A percentile compares a stretch with the other conserved stretches of the same genome.
phyloP scores from a whole-genome alignment of 2,113 vertebrate species.

The Neodon shergylaensis region DNA sequence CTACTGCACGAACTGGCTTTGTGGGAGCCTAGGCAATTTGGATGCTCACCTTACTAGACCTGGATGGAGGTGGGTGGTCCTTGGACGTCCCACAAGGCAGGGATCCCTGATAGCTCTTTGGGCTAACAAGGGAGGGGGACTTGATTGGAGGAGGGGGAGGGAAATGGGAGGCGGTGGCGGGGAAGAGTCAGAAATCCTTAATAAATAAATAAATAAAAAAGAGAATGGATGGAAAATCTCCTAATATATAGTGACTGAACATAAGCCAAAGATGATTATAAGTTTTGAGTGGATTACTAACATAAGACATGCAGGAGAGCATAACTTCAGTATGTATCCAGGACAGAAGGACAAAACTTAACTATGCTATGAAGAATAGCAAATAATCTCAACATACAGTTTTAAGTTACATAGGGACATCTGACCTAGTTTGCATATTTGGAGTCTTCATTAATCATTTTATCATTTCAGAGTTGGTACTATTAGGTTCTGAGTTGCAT shows the following conservation, averaged over 20 bases:
- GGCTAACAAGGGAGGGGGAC: too few relatives aligned
- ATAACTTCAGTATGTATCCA: background rate
- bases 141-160: too few relatives aligned
- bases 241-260: background rate
- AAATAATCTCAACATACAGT: background rate
- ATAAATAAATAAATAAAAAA: too few relatives aligned
- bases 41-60: too few relatives aligned
- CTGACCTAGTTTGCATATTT: conserved; percentile 69
- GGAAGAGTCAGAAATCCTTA: too few relatives aligned
- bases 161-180: too few relatives aligned
- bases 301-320: background rate
- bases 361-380: background rate
- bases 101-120: too few relatives aligned
- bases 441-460: conserved; percentile 60
- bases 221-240: background rate
- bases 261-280: conserved; percentile 6
- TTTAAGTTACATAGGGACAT: conserved; percentile 33
- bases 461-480: conserved; percentile 62
- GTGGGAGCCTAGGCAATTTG: too few relatives aligned
- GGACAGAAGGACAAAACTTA: background rate
- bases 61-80: too few relatives aligned
- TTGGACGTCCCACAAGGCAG: too few relatives aligned
- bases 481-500: conserved; percentile 53
- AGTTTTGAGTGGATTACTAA: background rate
- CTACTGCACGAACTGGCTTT: too few relatives aligned